Evolutionary conservation across 2,797 vertebrate species (phyloP), one percentile per base, ranked within the genome.

Genomic region (Columba guinea): DNA sequence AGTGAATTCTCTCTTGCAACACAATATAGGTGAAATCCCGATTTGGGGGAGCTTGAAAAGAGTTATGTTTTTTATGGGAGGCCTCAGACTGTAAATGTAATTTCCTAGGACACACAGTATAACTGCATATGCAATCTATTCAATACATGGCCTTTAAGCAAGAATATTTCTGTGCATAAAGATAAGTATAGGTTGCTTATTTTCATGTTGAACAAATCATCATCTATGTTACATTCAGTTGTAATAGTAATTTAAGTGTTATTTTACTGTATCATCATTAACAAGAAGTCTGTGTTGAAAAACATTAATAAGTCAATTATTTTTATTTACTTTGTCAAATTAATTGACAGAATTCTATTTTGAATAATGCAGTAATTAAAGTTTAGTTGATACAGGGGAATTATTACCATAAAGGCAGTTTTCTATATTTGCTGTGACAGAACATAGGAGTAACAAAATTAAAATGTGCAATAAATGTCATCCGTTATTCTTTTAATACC

Each of bases 281-380:
- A 65, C 46, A 90, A 96, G 88, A 96, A 93, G 20, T 63, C 48
- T 83, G 18, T 69, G 13, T 69, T 75, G 79, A 91, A 96, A 96
- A 94, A 26, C 35, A 94, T 89, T 93, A 96, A 84, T 84, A 96
- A 94, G 65, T 23, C 65, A 91, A 95, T 94, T 97, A 46, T 83
- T 96, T 96, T 87, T 95, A 52, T 93, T 92, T 83, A 79, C 58
- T 81, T 92, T 95, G 74, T 89, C 79, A 96, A 95, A 93, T 74
- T 84, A 94, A 82, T 91, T 94, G 64, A 93, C 60, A 87, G 79
- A 89, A 84, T 89, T 85, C 27, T 92, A 35, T 93, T 97, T 95
- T 95, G 52, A 95, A 93, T 90, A 92, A 81, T 71, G 34, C 53
- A 81, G 73, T 75, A 96, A 93, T 91, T 93, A 96, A 90, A 95